Conservation (phyloP, 2,113 vertebrate species). For the Oxygymnocypris stewartii region DNA sequence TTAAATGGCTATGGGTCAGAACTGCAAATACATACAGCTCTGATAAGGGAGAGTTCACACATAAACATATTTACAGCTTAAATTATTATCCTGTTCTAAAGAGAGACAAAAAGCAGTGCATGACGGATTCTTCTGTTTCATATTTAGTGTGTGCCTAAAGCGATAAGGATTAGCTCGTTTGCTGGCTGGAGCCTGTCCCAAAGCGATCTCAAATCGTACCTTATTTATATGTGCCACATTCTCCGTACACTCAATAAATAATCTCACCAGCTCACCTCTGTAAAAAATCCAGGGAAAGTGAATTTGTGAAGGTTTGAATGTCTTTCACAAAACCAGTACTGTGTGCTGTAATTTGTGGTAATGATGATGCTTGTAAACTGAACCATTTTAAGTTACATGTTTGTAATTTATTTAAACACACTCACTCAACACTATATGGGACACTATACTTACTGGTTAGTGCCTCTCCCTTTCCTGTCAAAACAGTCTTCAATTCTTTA, state of each 20-base stretch:
- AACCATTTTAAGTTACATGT: not conserved
- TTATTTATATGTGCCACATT: not conserved
- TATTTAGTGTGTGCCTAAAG: constrained; percentile 2
- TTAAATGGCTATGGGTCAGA: not conserved
- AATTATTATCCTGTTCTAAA: not conserved
- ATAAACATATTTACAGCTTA: not conserved
- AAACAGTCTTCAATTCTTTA: not conserved
- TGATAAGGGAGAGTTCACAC: not conserved
- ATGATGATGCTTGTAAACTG: not conserved
- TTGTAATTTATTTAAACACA: not conserved
- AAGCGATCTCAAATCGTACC: not conserved
- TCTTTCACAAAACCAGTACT: not conserved
- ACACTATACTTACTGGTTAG: not conserved
- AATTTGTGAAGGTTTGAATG: not conserved
- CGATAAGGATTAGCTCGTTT: not conserved
- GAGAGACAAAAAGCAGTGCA: not conserved
- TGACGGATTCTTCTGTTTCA: not conserved
- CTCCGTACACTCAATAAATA: not conserved
- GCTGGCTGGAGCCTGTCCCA: not conserved
- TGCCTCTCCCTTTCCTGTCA: not conserved
- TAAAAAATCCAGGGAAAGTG: not conserved
- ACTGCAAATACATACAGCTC: not conserved
- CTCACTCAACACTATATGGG: not conserved
- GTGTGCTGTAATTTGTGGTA: not conserved
- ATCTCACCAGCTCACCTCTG: not conserved